phyloP scores from a whole-genome alignment of 2,797 vertebrate genomes.

The Mus spretus region DNA sequence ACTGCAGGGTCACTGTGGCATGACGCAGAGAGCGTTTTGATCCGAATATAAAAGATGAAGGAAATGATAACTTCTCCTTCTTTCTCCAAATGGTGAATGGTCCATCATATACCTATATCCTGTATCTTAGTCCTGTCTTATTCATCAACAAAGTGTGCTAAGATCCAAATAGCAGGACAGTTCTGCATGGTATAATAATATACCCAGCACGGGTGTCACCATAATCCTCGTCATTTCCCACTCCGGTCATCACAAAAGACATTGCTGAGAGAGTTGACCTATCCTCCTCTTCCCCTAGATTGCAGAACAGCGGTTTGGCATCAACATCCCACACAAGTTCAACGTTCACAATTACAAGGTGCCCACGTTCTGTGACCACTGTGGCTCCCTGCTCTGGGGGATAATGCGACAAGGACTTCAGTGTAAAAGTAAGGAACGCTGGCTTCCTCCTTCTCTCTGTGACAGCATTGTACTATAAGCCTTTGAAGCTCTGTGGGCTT shows the following conservation, averaged over 20 bases:
- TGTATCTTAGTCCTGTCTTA: background rate
- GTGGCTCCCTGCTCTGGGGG: conserved; percentile 98
- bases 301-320: conserved; percentile 95
- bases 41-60: background rate
- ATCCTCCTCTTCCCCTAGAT: conserved; percentile 87
- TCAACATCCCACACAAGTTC: conserved; percentile 98
- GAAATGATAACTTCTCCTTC: background rate
- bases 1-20: background rate
- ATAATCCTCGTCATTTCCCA: background rate
- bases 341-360: conserved; percentile 97
- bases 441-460: background rate
- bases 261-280: background rate
- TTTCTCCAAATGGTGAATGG: background rate
- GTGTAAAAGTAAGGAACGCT: conserved; percentile 94
- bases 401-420: conserved; percentile 96
- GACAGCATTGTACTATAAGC: accelerated
- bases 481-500: background rate
- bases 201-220: background rate
- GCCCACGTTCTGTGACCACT: conserved; percentile 98
- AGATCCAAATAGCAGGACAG: background rate
- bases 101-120: background rate
- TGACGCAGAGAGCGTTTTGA: background rate
- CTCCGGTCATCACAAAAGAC: background rate
- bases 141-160: background rate
- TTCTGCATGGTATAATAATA: background rate